Conservation (phyloP, 1,140 invertebrate species). For the Anoplolepis gracilipes region DNA sequence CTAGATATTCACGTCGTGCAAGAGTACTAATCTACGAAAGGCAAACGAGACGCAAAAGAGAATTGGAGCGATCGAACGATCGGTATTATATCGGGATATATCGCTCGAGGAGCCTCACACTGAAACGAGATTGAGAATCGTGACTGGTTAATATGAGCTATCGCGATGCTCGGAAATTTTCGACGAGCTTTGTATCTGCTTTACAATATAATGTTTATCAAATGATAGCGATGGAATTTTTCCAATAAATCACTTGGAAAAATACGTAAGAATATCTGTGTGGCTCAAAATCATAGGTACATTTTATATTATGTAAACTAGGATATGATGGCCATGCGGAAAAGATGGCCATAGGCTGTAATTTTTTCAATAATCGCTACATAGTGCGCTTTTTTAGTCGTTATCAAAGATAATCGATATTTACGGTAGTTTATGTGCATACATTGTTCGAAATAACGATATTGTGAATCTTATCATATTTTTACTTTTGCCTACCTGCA, state of each 20-base stretch:
- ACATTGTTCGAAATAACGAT: too few relatives aligned
- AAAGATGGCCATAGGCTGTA: too few relatives aligned
- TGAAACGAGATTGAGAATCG: constrained; percentile 57
- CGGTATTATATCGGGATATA: background rate
- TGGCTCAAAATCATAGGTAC: background rate
- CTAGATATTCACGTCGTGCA: constrained; percentile 47
- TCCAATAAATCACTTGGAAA: background rate
- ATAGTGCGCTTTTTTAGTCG: too few relatives aligned
- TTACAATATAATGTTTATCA: constrained; percentile 45
- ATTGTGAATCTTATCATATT: too few relatives aligned
- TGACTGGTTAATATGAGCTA: constrained; percentile 56
- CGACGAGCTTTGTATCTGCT: constrained; percentile 31
- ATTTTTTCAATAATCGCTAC: too few relatives aligned
- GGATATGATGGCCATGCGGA: too few relatives aligned
- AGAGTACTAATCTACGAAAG: constrained; percentile 30
- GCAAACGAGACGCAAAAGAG: constrained; percentile 11
- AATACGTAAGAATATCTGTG: background rate
- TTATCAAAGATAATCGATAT: too few relatives aligned
- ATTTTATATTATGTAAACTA: too few relatives aligned
- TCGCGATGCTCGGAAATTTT: constrained; percentile 41
- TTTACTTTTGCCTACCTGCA: too few relatives aligned
- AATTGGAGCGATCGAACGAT: constrained; percentile 45
- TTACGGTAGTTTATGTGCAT: too few relatives aligned
- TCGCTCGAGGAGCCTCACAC: constrained; percentile 8
- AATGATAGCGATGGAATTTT: too few relatives aligned